Conservation (phyloP, 2,113 vertebrate genomes). For the Atractosteus spatula region DNA sequence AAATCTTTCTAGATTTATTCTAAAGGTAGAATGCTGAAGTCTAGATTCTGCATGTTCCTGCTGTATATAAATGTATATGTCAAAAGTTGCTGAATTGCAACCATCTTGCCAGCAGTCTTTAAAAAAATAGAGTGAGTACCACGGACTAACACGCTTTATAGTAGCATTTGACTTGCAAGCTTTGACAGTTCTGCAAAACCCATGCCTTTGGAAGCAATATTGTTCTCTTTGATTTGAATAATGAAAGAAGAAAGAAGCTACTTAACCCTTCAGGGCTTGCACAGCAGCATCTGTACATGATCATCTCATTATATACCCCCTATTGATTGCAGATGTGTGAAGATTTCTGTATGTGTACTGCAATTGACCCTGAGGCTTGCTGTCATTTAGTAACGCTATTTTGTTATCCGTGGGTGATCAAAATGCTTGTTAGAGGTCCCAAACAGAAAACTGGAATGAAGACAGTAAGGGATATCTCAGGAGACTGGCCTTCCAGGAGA, state of each 20-base stretch:
- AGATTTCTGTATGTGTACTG: background rate
- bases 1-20: no score
- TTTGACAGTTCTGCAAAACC: background rate
- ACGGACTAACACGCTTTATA: background rate
- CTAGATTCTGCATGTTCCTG: no score
- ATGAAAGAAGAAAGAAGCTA: background rate
- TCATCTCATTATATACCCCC: background rate
- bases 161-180: background rate
- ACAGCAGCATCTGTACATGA: background rate
- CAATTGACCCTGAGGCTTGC: conserved; percentile 14
- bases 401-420: background rate
- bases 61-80: background rate
- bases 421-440: background rate
- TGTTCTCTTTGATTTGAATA: background rate
- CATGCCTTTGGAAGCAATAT: background rate
- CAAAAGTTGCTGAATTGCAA: conserved; percentile 10
- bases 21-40: no score
- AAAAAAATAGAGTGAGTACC: background rate
- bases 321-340: conserved; percentile 11
- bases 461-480: background rate
- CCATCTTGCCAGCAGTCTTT: background rate
- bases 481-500: background rate
- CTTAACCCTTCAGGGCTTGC: background rate
- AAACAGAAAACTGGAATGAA: background rate
- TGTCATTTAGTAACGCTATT: conserved; percentile 1